These are phyloP conservation scores for Cenopis cana DNA, from an alignment of 2,888 invertebrate species.

Conservation along the genomic window DNA sequence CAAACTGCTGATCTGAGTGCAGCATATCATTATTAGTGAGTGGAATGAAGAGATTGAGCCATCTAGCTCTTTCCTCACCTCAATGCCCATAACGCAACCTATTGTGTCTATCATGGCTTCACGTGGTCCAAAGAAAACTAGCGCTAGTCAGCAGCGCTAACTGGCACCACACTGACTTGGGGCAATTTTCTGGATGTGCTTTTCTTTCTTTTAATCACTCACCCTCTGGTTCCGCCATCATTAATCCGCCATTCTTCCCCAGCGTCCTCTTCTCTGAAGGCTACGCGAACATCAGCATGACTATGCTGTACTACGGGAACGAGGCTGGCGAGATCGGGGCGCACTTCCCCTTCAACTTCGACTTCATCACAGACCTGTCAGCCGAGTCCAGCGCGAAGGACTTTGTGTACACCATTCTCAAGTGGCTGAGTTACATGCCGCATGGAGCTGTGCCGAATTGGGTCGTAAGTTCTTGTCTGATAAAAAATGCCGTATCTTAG, in stretches of 20 bases:
- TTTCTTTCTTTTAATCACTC: no score
- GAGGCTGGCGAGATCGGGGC: slow-evolving; percentile 73
- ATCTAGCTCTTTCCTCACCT: neutral
- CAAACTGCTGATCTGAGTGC: no score
- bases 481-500: neutral
- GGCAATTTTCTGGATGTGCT: no score
- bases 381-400: slow-evolving; percentile 75
- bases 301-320: slow-evolving; percentile 87
- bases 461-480: slow-evolving; percentile 79
- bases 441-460: slow-evolving; percentile 86
- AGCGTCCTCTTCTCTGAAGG: slow-evolving; percentile 87
- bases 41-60: no score
- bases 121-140: no score
- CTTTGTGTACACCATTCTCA: slow-evolving; percentile 78
- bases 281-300: slow-evolving; percentile 81
- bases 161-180: no score
- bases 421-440: slow-evolving; percentile 87
- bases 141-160: no score
- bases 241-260: slow-evolving; percentile 31
- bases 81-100: neutral
- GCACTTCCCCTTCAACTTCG: slow-evolving; percentile 88
- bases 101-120: no score
- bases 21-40: no score
- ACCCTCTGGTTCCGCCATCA: no score
- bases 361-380: slow-evolving; percentile 82